Conservation (phyloP, 2,113 vertebrate genomes). For the Marmota monax region DNA sequence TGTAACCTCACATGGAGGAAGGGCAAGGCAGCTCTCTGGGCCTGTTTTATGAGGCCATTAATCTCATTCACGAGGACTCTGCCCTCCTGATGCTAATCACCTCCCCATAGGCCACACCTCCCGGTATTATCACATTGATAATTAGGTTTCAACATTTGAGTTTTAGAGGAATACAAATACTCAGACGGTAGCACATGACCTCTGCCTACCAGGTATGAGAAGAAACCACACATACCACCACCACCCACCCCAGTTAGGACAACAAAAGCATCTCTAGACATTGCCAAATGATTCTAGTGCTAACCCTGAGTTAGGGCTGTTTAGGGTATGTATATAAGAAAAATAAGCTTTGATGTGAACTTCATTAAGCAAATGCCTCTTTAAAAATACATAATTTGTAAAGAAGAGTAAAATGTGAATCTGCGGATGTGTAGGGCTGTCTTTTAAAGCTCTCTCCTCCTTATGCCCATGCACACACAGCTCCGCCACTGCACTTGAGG, state of each 20-base stretch:
- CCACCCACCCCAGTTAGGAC: not conserved
- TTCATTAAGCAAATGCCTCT: slow-evolving; percentile 24
- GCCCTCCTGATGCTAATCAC: not conserved
- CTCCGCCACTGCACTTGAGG: not conserved
- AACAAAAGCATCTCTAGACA: not conserved
- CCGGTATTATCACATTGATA: not conserved
- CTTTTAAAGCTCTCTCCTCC: not conserved
- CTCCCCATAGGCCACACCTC: not conserved
- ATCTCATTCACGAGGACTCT: not conserved
- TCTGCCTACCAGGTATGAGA: not conserved
- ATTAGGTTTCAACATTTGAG: not conserved
- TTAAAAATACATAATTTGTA: not conserved
- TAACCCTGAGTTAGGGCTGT: not conserved
- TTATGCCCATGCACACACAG: too few species aligned
- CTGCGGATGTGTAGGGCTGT: not conserved
- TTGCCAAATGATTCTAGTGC: not conserved
- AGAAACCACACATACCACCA: not conserved
- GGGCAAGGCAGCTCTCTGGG: not conserved
- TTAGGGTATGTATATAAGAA: not conserved
- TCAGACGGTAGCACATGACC: not conserved
- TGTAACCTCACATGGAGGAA: not conserved
- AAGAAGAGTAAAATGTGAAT: slow-evolving; percentile 34
- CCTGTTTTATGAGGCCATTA: not conserved
- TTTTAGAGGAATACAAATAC: not conserved
- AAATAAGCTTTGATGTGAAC: slow-evolving; percentile 28